Evolutionary conservation across 2,113 vertebrate species (phyloP), one percentile per base, ranked within the genome.

Genomic region (Aythya baeri): DNA sequence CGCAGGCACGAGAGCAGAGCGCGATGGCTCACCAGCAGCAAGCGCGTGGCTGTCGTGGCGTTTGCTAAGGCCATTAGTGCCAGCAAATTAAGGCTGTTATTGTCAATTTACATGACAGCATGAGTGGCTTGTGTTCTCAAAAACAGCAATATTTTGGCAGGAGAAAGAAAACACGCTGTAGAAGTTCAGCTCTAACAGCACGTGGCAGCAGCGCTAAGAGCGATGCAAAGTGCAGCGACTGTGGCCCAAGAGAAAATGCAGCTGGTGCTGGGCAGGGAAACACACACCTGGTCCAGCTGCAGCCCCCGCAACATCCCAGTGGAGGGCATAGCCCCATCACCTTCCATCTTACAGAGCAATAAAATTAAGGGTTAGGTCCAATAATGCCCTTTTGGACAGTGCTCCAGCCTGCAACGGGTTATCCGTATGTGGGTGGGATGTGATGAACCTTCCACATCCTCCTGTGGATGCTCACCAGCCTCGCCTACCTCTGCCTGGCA

Each of bases 361-460:
- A 25, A 36, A 61, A 11, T 12, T 0, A 9, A 13, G 9, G 0
- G 7, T 17, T 29, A 8, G 57, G 29, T 41, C 38, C 25, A 1
- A 8, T 22, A 8, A 3, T 5, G 6, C 5, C 17, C 62, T 50
- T 52, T 12, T 6, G n/a, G 49, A 31, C 65, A 70, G 59, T 4
- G 15, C 6, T 67, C 29, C 11, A 17, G 29, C 8, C 15, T 29
- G 21, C 0, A 1, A 2, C 0, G 25, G 63, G 26, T 3, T 10
- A 32, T 66, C n/a, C 26, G 27, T 2, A 23, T 12, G 7, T 25
- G 5, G 5, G 17, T 58, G 62, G 58, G 76, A 82, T 57, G 9
- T 57, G 54, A 31, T 3, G 29, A 17, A 29, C 54, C 54, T 52
- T 52, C 54, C 54, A 29, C 5, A 29, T 3, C 34, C 12, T 15